Conservation (phyloP, 1,140 invertebrate species). For the Papilio dardanus region DNA sequence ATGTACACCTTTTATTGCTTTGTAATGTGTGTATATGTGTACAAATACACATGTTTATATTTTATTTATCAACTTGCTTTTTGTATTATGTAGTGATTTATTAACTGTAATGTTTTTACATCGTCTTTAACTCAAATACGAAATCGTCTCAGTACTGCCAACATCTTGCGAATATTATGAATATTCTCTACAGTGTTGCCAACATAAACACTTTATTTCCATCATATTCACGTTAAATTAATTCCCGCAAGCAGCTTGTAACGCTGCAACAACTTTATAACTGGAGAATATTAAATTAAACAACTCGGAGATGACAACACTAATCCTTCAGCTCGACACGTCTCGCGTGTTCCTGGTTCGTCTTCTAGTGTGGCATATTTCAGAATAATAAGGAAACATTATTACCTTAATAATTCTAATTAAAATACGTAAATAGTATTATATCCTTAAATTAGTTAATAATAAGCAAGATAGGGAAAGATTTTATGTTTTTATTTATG, state of each 20-base stretch:
- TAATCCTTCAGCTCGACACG: slow-evolving; percentile 1
- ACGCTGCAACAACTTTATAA: slow-evolving; percentile 12
- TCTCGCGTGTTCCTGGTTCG: neutral
- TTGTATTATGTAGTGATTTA: too few relatives aligned
- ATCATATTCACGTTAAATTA: neutral
- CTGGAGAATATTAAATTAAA: slow-evolving; percentile 23
- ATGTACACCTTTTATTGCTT: too few relatives aligned
- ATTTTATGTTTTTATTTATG: too few relatives aligned
- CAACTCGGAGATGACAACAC: neutral
- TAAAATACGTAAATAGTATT: neutral
- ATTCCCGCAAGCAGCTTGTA: slow-evolving; percentile 10
- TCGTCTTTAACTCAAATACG: neutral
- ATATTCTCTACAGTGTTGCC: neutral
- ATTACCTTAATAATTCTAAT: neutral
- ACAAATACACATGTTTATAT: too few relatives aligned
- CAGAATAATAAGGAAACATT: neutral
- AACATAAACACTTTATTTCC: neutral
- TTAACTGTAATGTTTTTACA: too few relatives aligned
- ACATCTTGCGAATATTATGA: neutral
- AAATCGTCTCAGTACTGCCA: neutral
- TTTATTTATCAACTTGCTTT: too few relatives aligned
- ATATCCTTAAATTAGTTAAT: too few relatives aligned
- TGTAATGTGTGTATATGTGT: too few relatives aligned
- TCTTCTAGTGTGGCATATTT: neutral
- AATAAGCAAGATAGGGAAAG: too few relatives aligned